These are phyloP conservation scores for Pteropus alecto DNA, from an alignment of 2,113 vertebrate species.

Conservation along the genomic window DNA sequence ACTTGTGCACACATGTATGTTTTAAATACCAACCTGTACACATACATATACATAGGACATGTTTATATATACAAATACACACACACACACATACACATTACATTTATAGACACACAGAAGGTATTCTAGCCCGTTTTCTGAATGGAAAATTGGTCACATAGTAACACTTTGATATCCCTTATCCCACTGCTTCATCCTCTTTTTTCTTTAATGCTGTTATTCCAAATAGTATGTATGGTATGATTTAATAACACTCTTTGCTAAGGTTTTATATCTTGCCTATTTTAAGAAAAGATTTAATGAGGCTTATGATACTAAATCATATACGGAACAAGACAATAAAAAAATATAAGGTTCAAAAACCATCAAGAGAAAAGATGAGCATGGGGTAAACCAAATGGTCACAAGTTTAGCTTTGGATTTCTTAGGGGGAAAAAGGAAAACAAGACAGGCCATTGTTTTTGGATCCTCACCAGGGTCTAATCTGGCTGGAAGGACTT, in stretches of 20 bases:
- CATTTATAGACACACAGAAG: not conserved
- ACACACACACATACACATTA: not conserved
- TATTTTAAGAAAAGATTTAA: not conserved
- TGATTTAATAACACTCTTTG: not conserved
- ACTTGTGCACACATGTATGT: not conserved
- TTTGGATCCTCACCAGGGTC: not conserved
- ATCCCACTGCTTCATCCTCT: not conserved
- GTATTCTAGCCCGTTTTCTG: not conserved
- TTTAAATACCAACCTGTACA: not conserved
- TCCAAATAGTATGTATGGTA: not conserved
- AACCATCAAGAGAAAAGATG: not conserved
- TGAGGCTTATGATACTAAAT: not conserved
- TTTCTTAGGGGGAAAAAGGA: not conserved
- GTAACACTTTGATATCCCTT: not conserved
- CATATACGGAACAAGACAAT: not conserved
- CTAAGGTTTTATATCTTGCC: not conserved
- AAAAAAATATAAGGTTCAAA: constrained; percentile 8
- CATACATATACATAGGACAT: too few relatives aligned
- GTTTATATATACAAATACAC: not conserved
- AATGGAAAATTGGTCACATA: not conserved
- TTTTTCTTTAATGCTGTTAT: not conserved
- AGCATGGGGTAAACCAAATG: not conserved
- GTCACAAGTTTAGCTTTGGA: not conserved
- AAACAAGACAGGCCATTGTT: not conserved
- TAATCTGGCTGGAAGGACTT: not conserved